phyloP scores from a whole-genome alignment of 2,113 vertebrate species.

The Haemorhous mexicanus region DNA sequence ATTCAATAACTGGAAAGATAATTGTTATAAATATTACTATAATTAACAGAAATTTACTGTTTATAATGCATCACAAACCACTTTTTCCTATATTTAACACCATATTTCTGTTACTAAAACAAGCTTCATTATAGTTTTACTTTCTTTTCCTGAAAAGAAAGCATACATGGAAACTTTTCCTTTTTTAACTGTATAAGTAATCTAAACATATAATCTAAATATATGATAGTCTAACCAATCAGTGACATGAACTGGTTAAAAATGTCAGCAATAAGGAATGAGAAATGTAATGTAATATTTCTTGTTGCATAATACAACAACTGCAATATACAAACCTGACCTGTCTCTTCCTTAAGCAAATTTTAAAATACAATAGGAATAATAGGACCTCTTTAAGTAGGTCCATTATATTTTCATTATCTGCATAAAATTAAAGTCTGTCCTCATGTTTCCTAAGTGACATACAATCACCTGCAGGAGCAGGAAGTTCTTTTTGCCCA shows the following conservation, averaged over 20 bases:
- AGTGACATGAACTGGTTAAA: background rate
- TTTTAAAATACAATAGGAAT: background rate
- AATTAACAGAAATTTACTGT: background rate
- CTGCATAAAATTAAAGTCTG: background rate
- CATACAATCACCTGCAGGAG: background rate
- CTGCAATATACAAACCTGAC: background rate
- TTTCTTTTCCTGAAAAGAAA: background rate
- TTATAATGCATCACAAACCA: background rate
- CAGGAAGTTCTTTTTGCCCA: background rate
- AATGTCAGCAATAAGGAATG: background rate
- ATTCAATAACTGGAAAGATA: background rate
- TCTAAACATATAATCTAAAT: background rate
- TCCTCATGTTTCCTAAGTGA: background rate
- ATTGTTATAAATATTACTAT: background rate
- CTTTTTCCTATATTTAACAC: background rate
- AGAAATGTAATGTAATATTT: background rate
- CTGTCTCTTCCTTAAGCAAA: background rate
- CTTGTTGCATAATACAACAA: background rate
- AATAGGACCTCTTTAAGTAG: background rate
- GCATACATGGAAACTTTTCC: background rate
- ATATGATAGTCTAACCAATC: background rate
- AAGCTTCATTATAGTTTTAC: background rate
- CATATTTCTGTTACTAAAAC: background rate
- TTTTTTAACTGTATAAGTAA: background rate
- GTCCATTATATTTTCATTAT: background rate